These are phyloP conservation scores for Coelinius sp. DNA, from an alignment of 2,888 invertebrate genomes.

Conservation along the genomic window DNA sequence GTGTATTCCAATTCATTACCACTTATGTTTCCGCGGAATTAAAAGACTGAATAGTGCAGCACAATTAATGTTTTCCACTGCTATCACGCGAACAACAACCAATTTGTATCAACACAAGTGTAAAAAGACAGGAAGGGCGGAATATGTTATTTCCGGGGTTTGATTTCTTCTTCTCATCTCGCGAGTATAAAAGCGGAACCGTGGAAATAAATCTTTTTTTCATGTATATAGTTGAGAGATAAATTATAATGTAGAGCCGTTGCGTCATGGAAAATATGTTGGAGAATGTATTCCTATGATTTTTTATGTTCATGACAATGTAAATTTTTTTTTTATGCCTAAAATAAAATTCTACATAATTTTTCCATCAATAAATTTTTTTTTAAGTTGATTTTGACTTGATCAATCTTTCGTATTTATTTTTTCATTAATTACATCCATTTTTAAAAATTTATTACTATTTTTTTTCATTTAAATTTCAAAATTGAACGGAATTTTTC, in stretches of 20 bases:
- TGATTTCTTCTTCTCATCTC: conserved; percentile 2
- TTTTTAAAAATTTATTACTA: too few species aligned
- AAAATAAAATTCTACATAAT: too few species aligned
- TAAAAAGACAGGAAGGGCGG: conserved; percentile 15
- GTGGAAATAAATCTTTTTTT: neutral
- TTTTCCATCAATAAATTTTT: neutral
- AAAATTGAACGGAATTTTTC: too few species aligned
- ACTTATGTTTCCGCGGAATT: neutral
- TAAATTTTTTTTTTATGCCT: neutral
- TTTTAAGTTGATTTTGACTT: neutral
- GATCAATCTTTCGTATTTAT: too few species aligned
- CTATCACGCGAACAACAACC: conserved; percentile 1
- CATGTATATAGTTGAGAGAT: neutral
- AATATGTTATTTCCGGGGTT: conserved; percentile 5
- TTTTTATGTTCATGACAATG: neutral
- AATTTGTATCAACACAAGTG: neutral
- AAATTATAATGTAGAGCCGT: neutral
- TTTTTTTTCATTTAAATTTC: too few species aligned
- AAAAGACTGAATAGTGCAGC: neutral
- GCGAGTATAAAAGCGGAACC: conserved; percentile 7
- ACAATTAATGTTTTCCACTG: neutral
- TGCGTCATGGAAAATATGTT: neutral
- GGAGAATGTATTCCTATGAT: neutral
- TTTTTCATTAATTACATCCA: too few species aligned
- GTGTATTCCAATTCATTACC: neutral